Evolutionary conservation across 2,113 vertebrate species (phyloP).

Genomic region (Ochotona curzoniae): DNA sequence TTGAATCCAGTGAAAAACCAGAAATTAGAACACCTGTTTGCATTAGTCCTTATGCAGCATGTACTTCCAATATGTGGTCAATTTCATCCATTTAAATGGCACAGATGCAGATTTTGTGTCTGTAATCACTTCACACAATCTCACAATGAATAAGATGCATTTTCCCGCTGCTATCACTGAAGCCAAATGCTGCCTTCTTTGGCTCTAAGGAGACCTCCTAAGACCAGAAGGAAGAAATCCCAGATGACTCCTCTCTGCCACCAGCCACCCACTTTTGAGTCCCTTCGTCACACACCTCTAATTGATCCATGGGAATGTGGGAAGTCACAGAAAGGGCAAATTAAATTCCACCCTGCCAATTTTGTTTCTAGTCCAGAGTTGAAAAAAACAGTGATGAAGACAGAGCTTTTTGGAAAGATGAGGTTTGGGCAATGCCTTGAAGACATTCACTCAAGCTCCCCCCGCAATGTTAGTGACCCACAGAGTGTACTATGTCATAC

Average conservation of each 20-base stretch:
- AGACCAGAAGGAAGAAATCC: too few relatives aligned
- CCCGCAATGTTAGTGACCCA: too few relatives aligned
- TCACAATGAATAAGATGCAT: not conserved
- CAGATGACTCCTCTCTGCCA: not conserved
- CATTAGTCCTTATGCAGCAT: not conserved
- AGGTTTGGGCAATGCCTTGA: not conserved
- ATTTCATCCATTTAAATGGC: not conserved
- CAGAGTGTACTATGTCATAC: not conserved
- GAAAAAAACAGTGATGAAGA: constrained; percentile 35
- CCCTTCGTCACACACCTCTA: not conserved
- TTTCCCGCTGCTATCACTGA: too few relatives aligned
- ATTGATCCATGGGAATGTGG: not conserved
- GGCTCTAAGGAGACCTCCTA: too few relatives aligned
- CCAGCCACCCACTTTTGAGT: not conserved
- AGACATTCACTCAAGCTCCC: not conserved
- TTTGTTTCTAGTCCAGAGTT: constrained; percentile 49
- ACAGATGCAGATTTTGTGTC: not conserved
- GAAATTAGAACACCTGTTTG: not conserved
- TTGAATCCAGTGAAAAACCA: constrained; percentile 60
- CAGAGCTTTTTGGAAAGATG: constrained; percentile 1
- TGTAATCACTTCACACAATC: not conserved
- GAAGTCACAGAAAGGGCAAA: constrained; percentile 12
- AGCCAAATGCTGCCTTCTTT: not conserved
- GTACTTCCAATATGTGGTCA: not conserved
- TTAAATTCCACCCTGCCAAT: constrained; percentile 49